These are phyloP conservation scores for Itoplectis maculator DNA, from an alignment of 2,888 invertebrate species.

Conservation along the genomic window DNA sequence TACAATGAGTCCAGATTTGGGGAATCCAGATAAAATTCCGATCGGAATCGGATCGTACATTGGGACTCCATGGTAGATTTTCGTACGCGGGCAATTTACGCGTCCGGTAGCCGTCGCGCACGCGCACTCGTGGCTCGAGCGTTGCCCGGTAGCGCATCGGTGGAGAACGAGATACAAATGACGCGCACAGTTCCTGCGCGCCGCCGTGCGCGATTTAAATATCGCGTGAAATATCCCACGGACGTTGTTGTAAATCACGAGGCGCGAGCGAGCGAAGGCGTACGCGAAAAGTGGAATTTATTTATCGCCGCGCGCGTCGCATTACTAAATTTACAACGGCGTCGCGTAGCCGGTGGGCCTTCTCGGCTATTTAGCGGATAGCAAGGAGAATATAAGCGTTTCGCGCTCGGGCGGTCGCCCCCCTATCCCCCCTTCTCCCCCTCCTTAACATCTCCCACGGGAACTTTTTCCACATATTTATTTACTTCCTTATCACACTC, in stretches of 20 bases:
- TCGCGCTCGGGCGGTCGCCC: conserved; percentile 16
- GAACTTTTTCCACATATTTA: conserved; percentile 83
- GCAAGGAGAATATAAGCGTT: conserved; percentile 57
- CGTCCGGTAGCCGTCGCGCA: background rate
- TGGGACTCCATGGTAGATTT: no score
- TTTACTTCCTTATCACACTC: conserved; percentile 77
- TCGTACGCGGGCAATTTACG: no score
- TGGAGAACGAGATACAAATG: conserved; percentile 54
- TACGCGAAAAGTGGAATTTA: conserved; percentile 56
- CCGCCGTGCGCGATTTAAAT: conserved; percentile 58
- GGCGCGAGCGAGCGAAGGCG: background rate
- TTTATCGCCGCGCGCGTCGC: conserved; percentile 63
- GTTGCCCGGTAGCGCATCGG: conserved; percentile 51
- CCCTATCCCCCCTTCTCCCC: background rate
- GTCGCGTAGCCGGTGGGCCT: conserved; percentile 65
- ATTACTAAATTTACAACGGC: conserved; percentile 67
- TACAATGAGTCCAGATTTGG: no score
- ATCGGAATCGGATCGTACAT: no score
- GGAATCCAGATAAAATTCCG: no score
- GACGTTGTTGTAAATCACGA: conserved; percentile 52
- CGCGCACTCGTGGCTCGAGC: background rate
- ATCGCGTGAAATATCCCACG: conserved; percentile 52
- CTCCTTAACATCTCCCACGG: conserved; percentile 73
- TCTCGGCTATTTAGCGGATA: conserved; percentile 59
- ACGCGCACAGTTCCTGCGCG: conserved; percentile 15